Conservation (phyloP, 2,797 vertebrate genomes). For the Tragopan temminckii region DNA sequence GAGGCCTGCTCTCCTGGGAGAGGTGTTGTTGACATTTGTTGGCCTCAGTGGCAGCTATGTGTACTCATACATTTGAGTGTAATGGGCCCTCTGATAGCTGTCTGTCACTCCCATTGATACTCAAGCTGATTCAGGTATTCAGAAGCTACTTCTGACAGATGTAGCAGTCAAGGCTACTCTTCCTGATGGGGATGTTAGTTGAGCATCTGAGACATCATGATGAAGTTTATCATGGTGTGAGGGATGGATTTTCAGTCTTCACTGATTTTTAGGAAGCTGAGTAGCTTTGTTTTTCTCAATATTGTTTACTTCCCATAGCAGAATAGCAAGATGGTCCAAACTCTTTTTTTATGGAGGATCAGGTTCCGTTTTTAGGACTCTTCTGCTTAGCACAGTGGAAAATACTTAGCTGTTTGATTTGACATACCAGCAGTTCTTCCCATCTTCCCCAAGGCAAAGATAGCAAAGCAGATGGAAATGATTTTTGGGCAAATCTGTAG, state of each 20-base stretch:
- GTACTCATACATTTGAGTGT: not conserved
- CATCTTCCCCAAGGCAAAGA: slow-evolving; percentile 49
- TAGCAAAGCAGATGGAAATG: slow-evolving; percentile 63
- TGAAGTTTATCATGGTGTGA: not conserved
- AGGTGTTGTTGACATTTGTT: not conserved
- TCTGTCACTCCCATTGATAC: not conserved
- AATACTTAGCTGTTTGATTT: slow-evolving; percentile 16
- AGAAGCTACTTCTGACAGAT: not conserved
- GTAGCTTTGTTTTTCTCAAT: not conserved
- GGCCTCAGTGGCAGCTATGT: not conserved
- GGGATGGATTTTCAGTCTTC: not conserved
- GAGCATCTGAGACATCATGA: not conserved
- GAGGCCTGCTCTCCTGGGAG: not conserved
- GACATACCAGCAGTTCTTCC: slow-evolving; percentile 56
- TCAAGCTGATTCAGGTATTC: not conserved
- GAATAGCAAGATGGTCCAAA: not conserved
- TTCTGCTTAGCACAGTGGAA: slow-evolving; percentile 13
- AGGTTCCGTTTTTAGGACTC: slow-evolving; percentile 37
- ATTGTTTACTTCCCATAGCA: not conserved
- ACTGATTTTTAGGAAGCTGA: not conserved
- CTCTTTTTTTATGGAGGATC: not conserved
- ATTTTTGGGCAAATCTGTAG: slow-evolving; percentile 41
- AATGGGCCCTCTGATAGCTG: slow-evolving; percentile 9
- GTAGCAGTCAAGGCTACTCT: not conserved
- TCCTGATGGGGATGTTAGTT: not conserved